Evolutionary conservation across 2,113 vertebrate species (phyloP).

Genomic region (Phocoena phocoena): DNA sequence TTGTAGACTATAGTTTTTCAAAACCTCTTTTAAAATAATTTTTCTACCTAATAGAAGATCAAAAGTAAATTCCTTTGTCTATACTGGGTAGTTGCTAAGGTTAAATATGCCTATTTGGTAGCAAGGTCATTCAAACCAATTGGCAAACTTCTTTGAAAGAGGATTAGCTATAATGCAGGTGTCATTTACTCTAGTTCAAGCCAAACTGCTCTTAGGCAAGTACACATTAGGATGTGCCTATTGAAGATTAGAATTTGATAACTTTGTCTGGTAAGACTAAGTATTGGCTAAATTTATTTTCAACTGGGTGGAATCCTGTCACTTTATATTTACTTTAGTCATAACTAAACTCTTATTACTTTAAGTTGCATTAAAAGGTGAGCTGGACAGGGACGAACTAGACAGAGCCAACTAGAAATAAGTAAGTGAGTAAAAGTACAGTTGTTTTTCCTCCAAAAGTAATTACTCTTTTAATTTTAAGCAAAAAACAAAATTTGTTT

Average conservation of each 20-base stretch:
- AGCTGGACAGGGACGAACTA: background rate
- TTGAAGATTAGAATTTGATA: background rate
- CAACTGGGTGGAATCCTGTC: background rate
- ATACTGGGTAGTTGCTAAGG: background rate
- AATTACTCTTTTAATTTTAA: background rate
- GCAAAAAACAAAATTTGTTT: background rate
- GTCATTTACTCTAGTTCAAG: background rate
- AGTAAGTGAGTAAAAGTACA: background rate
- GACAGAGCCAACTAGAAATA: background rate
- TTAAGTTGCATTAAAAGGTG: background rate
- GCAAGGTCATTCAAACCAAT: background rate
- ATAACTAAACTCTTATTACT: background rate
- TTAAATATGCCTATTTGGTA: background rate
- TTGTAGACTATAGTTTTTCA: background rate
- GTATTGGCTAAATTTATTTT: background rate
- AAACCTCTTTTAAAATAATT: background rate
- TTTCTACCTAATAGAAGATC: background rate
- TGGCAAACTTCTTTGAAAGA: background rate
- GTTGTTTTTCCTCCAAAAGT: background rate
- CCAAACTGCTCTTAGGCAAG: background rate
- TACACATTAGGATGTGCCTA: background rate
- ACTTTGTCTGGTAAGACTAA: background rate
- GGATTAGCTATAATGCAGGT: background rate
- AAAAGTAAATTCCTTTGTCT: background rate
- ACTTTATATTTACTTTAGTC: background rate